Percentiles rank a stretch among this genome's conserved stretches.
phyloP scores from a whole-genome alignment of 53 echinoderm and acorn worm genomes.

The Apostichopus leukothele region DNA sequence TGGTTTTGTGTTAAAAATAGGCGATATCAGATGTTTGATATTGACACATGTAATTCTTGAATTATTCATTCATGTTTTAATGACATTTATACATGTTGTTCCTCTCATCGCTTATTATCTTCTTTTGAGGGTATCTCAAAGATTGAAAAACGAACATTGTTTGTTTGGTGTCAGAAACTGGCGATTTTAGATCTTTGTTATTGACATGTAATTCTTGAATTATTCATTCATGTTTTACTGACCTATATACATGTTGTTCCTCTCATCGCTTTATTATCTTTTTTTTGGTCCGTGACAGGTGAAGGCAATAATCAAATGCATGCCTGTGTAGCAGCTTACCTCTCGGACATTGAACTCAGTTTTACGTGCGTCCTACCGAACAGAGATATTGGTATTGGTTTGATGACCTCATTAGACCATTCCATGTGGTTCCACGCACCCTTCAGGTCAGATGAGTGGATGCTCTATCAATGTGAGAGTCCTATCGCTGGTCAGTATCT shows the following conservation, averaged over 20 bases:
- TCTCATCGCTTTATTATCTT: no score
- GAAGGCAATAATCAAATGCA: slow-evolving; percentile 63
- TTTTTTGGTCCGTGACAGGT: slow-evolving; percentile 39
- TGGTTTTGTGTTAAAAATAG: not conserved
- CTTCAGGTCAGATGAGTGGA: slow-evolving; percentile 88
- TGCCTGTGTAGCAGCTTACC: slow-evolving; percentile 72
- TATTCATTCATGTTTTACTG: not conserved
- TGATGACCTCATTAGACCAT: slow-evolving; percentile 78
- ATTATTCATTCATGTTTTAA: not conserved
- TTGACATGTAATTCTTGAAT: not conserved
- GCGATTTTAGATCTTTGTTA: not conserved
- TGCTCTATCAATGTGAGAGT: slow-evolving; percentile 88
- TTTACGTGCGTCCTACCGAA: slow-evolving; percentile 55
- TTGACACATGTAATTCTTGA: not conserved
- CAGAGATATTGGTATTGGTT: slow-evolving; percentile 51
- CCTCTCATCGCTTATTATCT: no score
- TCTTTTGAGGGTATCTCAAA: no score
- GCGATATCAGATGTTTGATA: not conserved
- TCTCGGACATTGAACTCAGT: slow-evolving; percentile 76
- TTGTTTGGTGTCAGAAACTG: not conserved
- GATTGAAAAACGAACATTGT: no score
- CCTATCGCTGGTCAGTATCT: slow-evolving; percentile 60
- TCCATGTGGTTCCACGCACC: slow-evolving; percentile 93
- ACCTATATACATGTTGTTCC: not conserved
- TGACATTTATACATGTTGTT: not conserved